Evolutionary conservation across 2,888 invertebrate species (phyloP), one percentile per base, ranked within the genome.

Genomic region (Galeruca laticollis): DNA sequence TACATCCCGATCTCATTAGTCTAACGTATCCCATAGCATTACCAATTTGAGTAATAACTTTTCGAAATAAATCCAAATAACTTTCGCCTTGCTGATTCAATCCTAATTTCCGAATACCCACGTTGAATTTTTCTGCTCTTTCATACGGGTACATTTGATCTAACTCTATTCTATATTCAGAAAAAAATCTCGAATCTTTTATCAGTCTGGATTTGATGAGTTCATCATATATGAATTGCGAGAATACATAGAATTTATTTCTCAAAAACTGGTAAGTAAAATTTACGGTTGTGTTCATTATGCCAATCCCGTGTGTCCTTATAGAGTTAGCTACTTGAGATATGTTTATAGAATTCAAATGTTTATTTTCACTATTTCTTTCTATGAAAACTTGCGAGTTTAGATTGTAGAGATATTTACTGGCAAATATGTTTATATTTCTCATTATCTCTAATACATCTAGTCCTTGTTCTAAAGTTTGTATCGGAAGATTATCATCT

Each of bases 401-500:
- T 76, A 99, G 89, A 86, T 99, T 98, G 86, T 99, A 99, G 20
- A 94, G 88, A 86, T 96, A 99, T 80, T 93, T 93, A 0, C 94
- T 92, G 11, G 98, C 98, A 85, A 99, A 99, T 60, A 95, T 91
- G 80, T 97, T 93, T 72, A 99, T 96, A 82, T 98, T 98, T 51
- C 97, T 89, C 95, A 98, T 98, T 70, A 99, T 97, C 87, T 98
- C 96, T 69, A 99, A 87, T 0, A 99, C 95, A 87, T 99, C 99
- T 67, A 98, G 88, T 11, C 99, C 98, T 88, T 99, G 98, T 83
- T 99, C 98, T 67, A 99, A 87, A 0, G 97, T 97, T 85, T 99
- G 98, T 78, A 96, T 96, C 0, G 99, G 99, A 60, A 99, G 88
- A 85, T 96, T 93, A 82, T 98, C 95, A 82, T 97, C 95, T n/a